Percentiles rank a stretch among this genome's conserved stretches.
phyloP scores from a whole-genome alignment of 2,113 vertebrate genomes.

The Patagioenas fasciata region DNA sequence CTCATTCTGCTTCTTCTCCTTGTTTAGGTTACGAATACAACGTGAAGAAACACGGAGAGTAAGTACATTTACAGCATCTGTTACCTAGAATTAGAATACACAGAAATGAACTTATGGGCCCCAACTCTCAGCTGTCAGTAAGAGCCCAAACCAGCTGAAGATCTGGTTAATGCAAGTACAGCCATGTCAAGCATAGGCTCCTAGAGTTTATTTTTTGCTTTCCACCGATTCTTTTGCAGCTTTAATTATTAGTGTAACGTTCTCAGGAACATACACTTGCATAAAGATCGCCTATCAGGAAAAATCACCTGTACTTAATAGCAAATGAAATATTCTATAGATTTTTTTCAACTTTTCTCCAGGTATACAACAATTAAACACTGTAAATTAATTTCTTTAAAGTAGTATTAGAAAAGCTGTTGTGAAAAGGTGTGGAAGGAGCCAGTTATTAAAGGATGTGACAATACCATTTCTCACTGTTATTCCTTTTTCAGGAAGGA shows the following conservation, averaged over 20 bases:
- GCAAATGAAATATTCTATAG: neutral
- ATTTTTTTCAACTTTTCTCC: neutral
- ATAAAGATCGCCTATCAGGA: neutral
- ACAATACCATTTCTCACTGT: neutral
- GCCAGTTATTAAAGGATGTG: neutral
- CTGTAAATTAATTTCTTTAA: neutral
- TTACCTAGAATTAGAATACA: neutral
- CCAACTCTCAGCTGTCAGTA: neutral
- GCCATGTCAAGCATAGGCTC: neutral
- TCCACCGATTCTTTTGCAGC: neutral
- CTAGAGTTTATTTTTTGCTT: neutral
- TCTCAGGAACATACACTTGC: neutral
- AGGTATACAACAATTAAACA: neutral
- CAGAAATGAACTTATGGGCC: neutral
- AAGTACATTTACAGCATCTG: neutral
- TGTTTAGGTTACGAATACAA: conserved; percentile 60
- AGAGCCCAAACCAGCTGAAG: neutral
- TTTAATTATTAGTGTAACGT: neutral
- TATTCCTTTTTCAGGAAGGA: conserved; percentile 74
- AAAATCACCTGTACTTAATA: neutral
- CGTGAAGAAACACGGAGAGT: conserved; percentile 67
- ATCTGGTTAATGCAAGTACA: neutral
- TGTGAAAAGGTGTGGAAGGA: neutral
- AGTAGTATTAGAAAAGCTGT: neutral
- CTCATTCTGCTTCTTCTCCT: conserved; percentile 24